These are phyloP conservation scores for Netelia melanura DNA, from an alignment of 2,888 invertebrate genomes.

Conservation along the genomic window DNA sequence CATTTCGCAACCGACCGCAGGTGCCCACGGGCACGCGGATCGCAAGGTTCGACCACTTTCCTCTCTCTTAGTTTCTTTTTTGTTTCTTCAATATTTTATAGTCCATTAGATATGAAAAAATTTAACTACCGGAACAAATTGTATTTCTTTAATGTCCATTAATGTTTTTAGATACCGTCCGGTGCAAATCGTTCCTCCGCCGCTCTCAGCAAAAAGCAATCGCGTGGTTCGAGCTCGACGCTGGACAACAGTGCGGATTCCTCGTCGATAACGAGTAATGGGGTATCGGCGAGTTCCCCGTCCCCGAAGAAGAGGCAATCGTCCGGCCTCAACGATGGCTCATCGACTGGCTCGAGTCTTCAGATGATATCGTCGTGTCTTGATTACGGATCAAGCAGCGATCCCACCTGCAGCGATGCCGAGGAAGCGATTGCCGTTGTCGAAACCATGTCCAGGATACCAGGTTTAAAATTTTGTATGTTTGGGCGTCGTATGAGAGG, in stretches of 20 bases:
- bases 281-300: conserved; percentile 78
- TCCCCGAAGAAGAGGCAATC: conserved; percentile 79
- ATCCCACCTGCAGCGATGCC: conserved; percentile 82
- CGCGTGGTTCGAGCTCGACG: conserved; percentile 38
- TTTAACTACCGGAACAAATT: neutral
- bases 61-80: neutral
- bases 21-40: conserved; percentile 76
- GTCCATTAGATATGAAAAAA: neutral
- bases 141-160: neutral
- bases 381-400: conserved; percentile 80
- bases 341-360: conserved; percentile 73
- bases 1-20: conserved; percentile 78
- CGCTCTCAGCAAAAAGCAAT: conserved; percentile 76
- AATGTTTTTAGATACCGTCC: conserved; percentile 68
- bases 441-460: conserved; percentile 79
- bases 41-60: conserved; percentile 76
- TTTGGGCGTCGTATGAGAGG: neutral
- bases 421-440: conserved; percentile 82
- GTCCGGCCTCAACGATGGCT: conserved; percentile 77
- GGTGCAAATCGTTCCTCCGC: conserved; percentile 75
- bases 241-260: conserved; percentile 77
- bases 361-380: conserved; percentile 74
- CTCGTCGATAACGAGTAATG: conserved; percentile 80
- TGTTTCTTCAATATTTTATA: conserved; percentile 13
- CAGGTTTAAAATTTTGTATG: conserved; percentile 72